Evolutionary conservation across 2,888 invertebrate species (phyloP), one percentile per base, ranked within the genome.

Genomic region (Parasteatoda lunata): DNA sequence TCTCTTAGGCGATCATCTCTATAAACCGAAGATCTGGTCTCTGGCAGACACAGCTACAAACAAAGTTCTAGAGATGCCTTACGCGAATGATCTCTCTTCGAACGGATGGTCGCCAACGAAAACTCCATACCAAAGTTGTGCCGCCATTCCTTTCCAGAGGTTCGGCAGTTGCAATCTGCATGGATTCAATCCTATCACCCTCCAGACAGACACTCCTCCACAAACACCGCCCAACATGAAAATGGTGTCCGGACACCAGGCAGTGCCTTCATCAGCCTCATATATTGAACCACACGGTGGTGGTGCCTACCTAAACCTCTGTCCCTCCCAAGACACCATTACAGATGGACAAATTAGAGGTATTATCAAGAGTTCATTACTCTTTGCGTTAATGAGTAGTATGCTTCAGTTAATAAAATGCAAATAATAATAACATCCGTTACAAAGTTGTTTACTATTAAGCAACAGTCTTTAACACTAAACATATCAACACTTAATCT

Each of bases 151-250:
- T 30, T 65, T 72, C 65, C 80, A 80, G 70, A 73, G 73, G 78
- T 68, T 78, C 49, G 69, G 77, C 3, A 66, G 51, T 30, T 80
- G 86, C 66, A 73, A 52, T 47, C 45, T 75, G 47, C 76, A 72
- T 45, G 65, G 78, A 9, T 81, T 81, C 80, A 81, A 72, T 47
- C 87, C 87, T n/a, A 75, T 78, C 48, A 71, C 30, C 15, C 80
- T 95, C 49, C 95, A 93, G 91, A 94, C 96, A 90, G 97, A 97
- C 93, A 97, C 97, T 89, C 97, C 97, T 90, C 97, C 97, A 59
- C 97, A 97, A 93, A 97, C 97, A 90, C 97, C 97, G 90, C 97
- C 97, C 92, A 97, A 96, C 93, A 96, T 97, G 96, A 97, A 97
- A 93, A 81, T 87, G 69, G 51, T 59, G 3, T 30, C 73, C 11